A percentile compares a stretch with the other conserved stretches of the same genome.
These are phyloP conservation scores for Archocentrus centrarchus DNA, from an alignment of 2,113 vertebrate genomes.

Conservation along the genomic window DNA sequence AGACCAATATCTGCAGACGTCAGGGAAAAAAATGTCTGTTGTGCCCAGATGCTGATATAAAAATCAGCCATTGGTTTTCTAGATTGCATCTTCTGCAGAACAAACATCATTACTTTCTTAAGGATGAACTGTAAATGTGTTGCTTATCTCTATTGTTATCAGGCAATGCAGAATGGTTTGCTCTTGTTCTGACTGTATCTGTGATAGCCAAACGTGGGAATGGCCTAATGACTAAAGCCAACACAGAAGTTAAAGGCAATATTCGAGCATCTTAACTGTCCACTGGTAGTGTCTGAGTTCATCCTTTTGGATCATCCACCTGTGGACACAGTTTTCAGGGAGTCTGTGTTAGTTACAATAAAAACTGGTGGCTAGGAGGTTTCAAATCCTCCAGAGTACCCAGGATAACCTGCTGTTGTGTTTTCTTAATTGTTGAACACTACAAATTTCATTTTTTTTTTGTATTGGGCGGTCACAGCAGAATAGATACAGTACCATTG, in stretches of 20 bases:
- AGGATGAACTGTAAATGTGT: no score
- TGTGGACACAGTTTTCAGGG: no score
- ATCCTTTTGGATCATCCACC: neutral
- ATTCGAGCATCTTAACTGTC: neutral
- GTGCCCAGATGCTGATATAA: neutral
- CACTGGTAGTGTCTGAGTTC: neutral
- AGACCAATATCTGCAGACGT: neutral
- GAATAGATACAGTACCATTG: no score
- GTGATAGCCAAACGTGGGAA: neutral
- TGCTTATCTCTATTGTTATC: no score
- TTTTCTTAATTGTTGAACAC: no score
- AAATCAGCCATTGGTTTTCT: neutral
- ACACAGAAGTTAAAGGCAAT: neutral
- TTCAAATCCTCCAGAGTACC: no score
- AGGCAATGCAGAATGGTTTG: no score
- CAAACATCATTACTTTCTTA: neutral
- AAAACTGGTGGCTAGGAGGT: no score
- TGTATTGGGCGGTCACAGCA: no score
- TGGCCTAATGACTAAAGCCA: neutral
- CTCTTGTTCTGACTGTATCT: neutral
- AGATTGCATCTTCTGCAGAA: neutral
- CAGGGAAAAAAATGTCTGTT: neutral
- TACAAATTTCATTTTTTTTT: no score
- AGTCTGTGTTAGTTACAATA: no score
- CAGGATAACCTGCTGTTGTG: no score